Conservation (phyloP, 2,797 vertebrate species). For the Cirrhinus mrigala region DNA sequence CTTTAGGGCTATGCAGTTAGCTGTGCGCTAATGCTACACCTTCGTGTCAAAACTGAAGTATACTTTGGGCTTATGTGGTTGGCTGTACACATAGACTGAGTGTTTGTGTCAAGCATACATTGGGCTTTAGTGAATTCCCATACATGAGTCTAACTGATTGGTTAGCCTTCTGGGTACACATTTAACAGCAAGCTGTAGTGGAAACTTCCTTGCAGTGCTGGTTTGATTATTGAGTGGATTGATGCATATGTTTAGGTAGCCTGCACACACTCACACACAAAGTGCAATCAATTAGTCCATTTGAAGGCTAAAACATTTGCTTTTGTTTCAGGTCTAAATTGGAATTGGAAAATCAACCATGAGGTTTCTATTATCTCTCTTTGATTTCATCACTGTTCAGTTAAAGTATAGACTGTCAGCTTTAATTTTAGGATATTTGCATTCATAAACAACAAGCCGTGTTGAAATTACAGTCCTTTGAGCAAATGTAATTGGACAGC, state of each 20-base stretch:
- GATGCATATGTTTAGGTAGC: neutral
- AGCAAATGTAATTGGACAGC: constrained; percentile 36
- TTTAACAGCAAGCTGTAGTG: neutral
- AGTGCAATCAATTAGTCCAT: neutral
- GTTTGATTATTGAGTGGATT: neutral
- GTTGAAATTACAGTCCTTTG: constrained; percentile 25
- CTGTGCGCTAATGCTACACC: no score
- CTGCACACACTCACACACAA: neutral
- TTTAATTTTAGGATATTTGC: constrained; percentile 41
- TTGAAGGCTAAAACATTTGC: neutral
- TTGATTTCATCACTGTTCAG: constrained; percentile 7
- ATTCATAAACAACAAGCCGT: constrained; percentile 15
- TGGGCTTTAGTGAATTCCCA: neutral
- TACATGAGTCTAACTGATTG: neutral
- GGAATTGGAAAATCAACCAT: constrained; percentile 8
- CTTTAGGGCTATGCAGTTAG: no score
- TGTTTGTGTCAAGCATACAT: neutral
- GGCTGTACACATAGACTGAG: neutral
- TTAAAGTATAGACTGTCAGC: constrained; percentile 1
- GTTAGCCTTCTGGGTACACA: neutral
- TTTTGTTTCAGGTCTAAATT: constrained; percentile 15
- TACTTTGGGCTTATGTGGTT: neutral
- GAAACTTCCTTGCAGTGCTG: neutral
- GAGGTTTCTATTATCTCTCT: constrained; percentile 23
- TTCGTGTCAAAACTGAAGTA: neutral